Evolutionary conservation across 2,113 vertebrate genomes (phyloP).

Genomic region (Podarcis raffonei): DNA sequence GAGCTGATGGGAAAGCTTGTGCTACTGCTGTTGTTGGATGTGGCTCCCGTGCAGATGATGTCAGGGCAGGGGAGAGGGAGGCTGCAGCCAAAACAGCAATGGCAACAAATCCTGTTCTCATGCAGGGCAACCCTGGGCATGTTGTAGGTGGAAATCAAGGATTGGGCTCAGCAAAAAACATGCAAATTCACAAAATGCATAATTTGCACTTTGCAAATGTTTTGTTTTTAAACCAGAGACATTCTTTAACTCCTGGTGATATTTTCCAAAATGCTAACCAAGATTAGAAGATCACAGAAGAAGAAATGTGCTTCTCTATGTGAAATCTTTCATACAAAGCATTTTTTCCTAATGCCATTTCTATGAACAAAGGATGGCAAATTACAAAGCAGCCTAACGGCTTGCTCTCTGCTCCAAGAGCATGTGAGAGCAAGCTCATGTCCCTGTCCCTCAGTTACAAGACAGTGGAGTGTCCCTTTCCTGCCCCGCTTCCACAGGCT

Average conservation of each 20-base stretch:
- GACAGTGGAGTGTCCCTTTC: background rate
- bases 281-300: background rate
- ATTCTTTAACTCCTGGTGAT: background rate
- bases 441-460: background rate
- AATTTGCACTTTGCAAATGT: background rate
- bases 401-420: accelerated
- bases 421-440: background rate
- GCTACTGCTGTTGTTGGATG: background rate
- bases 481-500: background rate
- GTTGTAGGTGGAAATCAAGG: background rate
- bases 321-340: background rate
- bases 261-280: background rate
- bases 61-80: too few relatives aligned
- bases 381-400: accelerated
- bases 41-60: background rate
- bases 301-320: background rate
- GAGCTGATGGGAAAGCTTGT: background rate
- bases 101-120: background rate
- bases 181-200: background rate
- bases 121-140: background rate
- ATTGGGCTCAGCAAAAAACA: background rate
- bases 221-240: background rate
- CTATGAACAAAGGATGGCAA: background rate
- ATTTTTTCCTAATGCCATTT: background rate
- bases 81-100: too few relatives aligned